A percentile compares a stretch with the other conserved stretches of the same genome.
These are phyloP conservation scores for Crotalus tigris DNA, from an alignment of 2,113 vertebrate species.

Conservation along the genomic window DNA sequence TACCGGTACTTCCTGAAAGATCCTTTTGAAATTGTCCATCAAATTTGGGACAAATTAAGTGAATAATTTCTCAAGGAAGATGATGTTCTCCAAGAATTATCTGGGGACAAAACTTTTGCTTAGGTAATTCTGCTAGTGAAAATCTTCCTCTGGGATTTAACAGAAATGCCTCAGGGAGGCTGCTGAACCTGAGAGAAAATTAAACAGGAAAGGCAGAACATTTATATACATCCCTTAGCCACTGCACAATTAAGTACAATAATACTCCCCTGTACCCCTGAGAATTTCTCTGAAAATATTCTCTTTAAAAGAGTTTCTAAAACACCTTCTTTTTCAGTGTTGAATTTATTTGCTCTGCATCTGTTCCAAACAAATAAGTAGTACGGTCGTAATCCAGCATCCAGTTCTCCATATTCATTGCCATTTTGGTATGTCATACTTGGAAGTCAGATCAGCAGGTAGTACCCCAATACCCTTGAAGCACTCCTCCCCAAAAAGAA, in stretches of 20 bases:
- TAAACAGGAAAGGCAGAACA: not conserved
- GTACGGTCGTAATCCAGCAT: not conserved
- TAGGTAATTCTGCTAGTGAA: not conserved
- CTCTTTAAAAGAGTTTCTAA: not conserved
- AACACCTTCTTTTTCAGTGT: not conserved
- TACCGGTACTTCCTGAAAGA: not conserved
- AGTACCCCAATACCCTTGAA: not conserved
- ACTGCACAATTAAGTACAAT: not conserved
- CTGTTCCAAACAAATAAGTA: not conserved
- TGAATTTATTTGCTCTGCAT: not conserved
- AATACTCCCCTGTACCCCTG: not conserved
- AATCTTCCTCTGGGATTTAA: not conserved
- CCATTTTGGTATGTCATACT: not conserved
- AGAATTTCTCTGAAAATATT: not conserved
- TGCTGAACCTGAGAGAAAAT: not conserved
- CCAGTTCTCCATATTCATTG: not conserved
- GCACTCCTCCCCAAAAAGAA: not conserved
- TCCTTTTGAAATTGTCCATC: not conserved
- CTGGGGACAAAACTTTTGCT: not conserved
- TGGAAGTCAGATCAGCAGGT: not conserved
- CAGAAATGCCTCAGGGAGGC: not conserved
- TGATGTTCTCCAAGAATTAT: not conserved
- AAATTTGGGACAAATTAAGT: not conserved
- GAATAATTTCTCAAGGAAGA: not conserved
- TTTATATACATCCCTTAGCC: not conserved